A percentile compares a stretch with the other conserved stretches of the same genome.
Evolutionary conservation across 2,113 vertebrate species (phyloP).

Genomic region (Gila orcuttii): DNA sequence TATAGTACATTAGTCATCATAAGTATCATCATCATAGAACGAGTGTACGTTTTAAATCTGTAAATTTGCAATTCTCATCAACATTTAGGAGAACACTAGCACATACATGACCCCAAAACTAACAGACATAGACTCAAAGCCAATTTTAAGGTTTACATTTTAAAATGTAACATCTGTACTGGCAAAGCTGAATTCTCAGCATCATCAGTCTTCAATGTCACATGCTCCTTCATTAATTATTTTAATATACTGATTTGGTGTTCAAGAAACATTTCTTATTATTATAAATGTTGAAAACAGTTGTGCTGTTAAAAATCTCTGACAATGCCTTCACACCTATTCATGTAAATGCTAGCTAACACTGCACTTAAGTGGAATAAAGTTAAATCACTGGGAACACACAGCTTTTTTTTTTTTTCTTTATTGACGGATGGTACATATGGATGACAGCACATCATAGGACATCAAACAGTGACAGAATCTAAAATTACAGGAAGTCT

Average conservation of each 20-base stretch:
- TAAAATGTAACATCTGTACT: background rate
- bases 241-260: too few species aligned
- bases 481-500: constrained; percentile 9
- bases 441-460: background rate
- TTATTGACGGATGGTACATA: background rate
- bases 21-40: background rate
- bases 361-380: background rate
- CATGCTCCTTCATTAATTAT: too few species aligned
- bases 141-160: background rate
- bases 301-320: background rate
- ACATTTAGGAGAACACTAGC: background rate
- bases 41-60: background rate
- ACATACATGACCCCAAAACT: background rate
- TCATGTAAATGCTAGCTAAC: background rate
- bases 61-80: background rate
- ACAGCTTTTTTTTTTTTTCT: background rate
- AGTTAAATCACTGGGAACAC: background rate
- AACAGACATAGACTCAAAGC: background rate
- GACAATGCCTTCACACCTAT: background rate
- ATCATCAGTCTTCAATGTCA: too few species aligned
- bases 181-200: background rate
- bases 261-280: background rate
- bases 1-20: background rate
- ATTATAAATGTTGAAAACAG: background rate
- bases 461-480: background rate